Evolutionary conservation across 2,797 vertebrate genomes (phyloP), one percentile per base, ranked within the genome.

Genomic region (Miichthys miiuy): DNA sequence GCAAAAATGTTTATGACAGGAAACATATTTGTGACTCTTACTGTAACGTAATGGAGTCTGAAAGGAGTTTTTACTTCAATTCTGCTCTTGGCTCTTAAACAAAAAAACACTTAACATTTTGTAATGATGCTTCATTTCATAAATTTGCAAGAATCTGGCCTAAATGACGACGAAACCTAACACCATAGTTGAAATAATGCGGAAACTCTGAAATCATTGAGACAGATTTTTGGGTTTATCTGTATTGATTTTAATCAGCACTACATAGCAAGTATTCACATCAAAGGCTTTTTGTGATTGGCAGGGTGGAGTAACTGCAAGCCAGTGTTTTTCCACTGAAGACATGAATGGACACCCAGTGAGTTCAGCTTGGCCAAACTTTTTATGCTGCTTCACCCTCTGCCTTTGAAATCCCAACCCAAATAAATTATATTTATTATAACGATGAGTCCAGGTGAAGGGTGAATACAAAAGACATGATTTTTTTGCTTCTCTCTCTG

Each of bases 311-410:
- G 64, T 87, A 75, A 78, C 82, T 81, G 62, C 84, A 85, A 89
- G 64, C 80, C 86, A 85, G 72, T 83, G 83, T 87, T 90, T 91
- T 90, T 92, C 92, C 69, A 81, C 88, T 78, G 86, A 81, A 86
- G 92, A 89, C 87, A 87, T 94, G 90, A 94, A 94, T 81, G 92
- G 93, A 88, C 91, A 93, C 77, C 87, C 94, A 80, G 93, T 95
- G 93, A 94, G 94, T 95, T 91, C 65, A 79, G 69, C 70, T 70
- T 16, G 65, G 82, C 70, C 85, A 47, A 81, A 77, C 72, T 12
- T 57, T 72, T 77, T 42, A 44, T 76, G 38, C 66, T 84, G 81
- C 77, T 80, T 66, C 56, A 47, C 48, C 50, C 34, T 73, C 13
- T 77, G 42, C 62, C 77, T 89, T 84, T 80, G 18, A 85, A 83